Conservation (phyloP, 2,888 invertebrate genomes). For the Baccha elongata region DNA sequence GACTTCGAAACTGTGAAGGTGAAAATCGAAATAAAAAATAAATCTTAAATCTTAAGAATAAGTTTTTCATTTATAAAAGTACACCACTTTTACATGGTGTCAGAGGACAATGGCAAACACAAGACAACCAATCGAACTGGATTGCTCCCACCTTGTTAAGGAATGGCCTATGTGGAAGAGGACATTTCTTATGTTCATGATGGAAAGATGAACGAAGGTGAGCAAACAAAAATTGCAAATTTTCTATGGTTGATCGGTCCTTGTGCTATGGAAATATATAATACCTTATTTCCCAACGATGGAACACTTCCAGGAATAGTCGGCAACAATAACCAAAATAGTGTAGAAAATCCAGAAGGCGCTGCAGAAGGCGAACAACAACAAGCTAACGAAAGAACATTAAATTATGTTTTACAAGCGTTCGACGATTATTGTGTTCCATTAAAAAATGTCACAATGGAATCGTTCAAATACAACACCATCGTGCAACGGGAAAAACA, state of each 20-base stretch:
- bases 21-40: background rate
- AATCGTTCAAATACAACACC: slow-evolving; percentile 65
- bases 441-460: slow-evolving; percentile 58
- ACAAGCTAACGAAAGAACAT: background rate
- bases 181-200: slow-evolving; percentile 32
- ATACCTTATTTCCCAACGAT: slow-evolving; percentile 64
- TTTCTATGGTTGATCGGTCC: slow-evolving; percentile 59
- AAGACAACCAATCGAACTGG: background rate
- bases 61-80: background rate
- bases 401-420: slow-evolving; percentile 1
- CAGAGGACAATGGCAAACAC: background rate
- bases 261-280: slow-evolving; percentile 55
- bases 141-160: slow-evolving; percentile 21
- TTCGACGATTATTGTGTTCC: too few species aligned
- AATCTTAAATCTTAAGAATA: too few species aligned
- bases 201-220: slow-evolving; percentile 31
- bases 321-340: slow-evolving; percentile 20
- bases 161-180: slow-evolving; percentile 48
- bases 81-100: slow-evolving; percentile 14
- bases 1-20: background rate
- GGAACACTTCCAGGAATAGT: slow-evolving; percentile 41
- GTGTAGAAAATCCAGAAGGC: slow-evolving; percentile 1
- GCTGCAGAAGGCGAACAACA: background rate
- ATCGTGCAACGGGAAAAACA: slow-evolving; percentile 24
- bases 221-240: slow-evolving; percentile 39